A percentile compares a stretch with the other conserved stretches of the same genome.
phyloP scores from a whole-genome alignment of 1,140 invertebrate genomes.

The Drosophila quadrilineata region DNA sequence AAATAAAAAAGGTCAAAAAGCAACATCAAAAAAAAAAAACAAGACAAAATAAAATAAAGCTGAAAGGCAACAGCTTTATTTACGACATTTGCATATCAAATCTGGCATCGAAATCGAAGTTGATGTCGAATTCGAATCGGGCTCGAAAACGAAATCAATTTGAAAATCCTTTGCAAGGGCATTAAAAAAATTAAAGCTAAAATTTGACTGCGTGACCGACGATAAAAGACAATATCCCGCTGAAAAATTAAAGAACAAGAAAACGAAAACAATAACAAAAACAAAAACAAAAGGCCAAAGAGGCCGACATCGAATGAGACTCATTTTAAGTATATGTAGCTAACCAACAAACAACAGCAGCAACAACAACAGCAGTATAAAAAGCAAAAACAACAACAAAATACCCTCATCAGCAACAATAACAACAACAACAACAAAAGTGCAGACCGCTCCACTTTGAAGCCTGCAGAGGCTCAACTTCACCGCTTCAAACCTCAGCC shows the following conservation, averaged over 20 bases:
- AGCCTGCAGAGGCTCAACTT: neutral
- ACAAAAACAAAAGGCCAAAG: constrained; percentile 44
- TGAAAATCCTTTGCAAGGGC: constrained; percentile 74
- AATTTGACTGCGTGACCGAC: constrained; percentile 64
- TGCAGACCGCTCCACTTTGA: constrained; percentile 61
- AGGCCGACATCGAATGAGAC: constrained; percentile 56
- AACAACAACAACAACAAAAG: constrained; percentile 59
- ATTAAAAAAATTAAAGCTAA: constrained; percentile 58
- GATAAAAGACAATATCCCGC: constrained; percentile 4
- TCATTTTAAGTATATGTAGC: constrained; percentile 69
- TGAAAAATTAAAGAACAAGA: constrained; percentile 7
- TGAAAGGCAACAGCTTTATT: constrained; percentile 63
- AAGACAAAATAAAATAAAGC: constrained; percentile 9
- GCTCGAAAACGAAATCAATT: constrained; percentile 65
- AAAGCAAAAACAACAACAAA: constrained; percentile 30
- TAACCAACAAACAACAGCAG: constrained; percentile 70
- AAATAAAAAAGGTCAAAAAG: constrained; percentile 19
- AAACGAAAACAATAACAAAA: neutral
- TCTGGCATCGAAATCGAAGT: no score
- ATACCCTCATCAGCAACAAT: constrained; percentile 16
- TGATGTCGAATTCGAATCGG: no score
- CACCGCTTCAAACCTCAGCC: constrained; percentile 1
- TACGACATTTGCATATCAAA: constrained; percentile 68
- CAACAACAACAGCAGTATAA: constrained; percentile 38
- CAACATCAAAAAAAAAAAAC: neutral